Percentiles rank a stretch among this genome's conserved stretches.
These are phyloP conservation scores for Drosophila rubida DNA, from an alignment of 2,888 invertebrate genomes.

Conservation along the genomic window DNA sequence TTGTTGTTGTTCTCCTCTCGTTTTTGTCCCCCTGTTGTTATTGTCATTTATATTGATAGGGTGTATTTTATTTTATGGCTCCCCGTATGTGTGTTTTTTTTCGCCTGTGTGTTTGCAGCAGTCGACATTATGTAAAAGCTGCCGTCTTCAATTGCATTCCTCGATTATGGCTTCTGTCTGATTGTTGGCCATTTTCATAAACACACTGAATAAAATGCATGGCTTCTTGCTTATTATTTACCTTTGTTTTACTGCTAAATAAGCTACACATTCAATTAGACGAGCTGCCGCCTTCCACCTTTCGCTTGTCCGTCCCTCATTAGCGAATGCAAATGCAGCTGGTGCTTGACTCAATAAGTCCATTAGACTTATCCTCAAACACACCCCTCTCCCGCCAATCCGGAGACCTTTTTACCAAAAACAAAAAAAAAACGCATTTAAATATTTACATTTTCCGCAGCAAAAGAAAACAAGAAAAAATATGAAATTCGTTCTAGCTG, in stretches of 20 bases:
- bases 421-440: conserved; percentile 5
- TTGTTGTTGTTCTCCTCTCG: conserved; percentile 23
- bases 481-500: conserved; percentile 53
- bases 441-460: conserved; percentile 22
- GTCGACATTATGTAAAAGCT: conserved; percentile 53
- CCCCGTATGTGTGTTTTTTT: conserved; percentile 22
- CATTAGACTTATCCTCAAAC: conserved; percentile 21
- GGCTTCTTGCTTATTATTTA: conserved; percentile 50
- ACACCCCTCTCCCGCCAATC: conserved; percentile 17
- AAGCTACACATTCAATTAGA: conserved; percentile 23
- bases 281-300: background rate
- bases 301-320: conserved; percentile 18
- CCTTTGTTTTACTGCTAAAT: conserved; percentile 43
- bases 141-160: conserved; percentile 45
- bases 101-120: conserved; percentile 18
- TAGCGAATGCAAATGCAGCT: conserved; percentile 55
- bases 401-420: conserved; percentile 8
- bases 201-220: conserved; percentile 61
- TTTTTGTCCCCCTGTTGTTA: conserved; percentile 41
- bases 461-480: conserved; percentile 25
- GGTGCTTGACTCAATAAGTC: conserved; percentile 48
- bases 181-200: conserved; percentile 73
- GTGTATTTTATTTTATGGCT: conserved; percentile 76
- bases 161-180: conserved; percentile 76
- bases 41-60: conserved; percentile 78